phyloP scores from a whole-genome alignment of 1,140 invertebrate species.

The Hyposmocoma kahamanoa region DNA sequence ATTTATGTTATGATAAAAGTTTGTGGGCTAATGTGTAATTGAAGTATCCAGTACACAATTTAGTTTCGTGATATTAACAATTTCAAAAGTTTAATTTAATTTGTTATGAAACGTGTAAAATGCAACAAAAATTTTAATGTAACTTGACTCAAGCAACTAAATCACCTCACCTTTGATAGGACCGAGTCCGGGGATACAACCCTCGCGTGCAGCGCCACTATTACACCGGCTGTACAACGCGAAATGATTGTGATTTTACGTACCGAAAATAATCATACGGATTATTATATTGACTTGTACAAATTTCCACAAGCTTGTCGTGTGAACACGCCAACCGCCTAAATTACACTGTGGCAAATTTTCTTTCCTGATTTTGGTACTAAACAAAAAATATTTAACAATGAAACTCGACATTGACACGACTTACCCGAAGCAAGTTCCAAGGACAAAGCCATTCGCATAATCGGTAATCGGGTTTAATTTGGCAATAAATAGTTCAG shows the following conservation, averaged over 20 bases:
- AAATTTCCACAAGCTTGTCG: conserved; percentile 22
- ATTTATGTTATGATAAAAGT: no score
- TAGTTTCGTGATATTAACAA: no score
- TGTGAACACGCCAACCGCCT: conserved; percentile 32
- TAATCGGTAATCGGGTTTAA: no score
- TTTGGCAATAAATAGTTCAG: no score
- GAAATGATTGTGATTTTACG: not conserved
- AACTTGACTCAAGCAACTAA: no score
- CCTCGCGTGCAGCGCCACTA: not conserved
- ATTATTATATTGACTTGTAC: conserved; percentile 13
- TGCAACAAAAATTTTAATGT: no score
- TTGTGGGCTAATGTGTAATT: no score
- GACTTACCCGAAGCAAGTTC: no score
- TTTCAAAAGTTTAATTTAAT: no score
- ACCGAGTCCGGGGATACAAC: not conserved
- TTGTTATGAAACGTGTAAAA: no score
- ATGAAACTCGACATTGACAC: not conserved
- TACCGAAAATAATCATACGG: conserved; percentile 20
- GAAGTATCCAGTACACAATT: no score
- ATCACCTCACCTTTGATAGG: not conserved
- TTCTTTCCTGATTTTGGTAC: conserved; percentile 18
- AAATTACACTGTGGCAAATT: conserved; percentile 43
- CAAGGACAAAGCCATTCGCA: no score
- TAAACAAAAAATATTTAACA: conserved; percentile 12
- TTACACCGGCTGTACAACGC: not conserved